A percentile compares a stretch with the other conserved stretches of the same genome.
phyloP scores from a whole-genome alignment of 2,797 vertebrate genomes.

The Falco columbarius region DNA sequence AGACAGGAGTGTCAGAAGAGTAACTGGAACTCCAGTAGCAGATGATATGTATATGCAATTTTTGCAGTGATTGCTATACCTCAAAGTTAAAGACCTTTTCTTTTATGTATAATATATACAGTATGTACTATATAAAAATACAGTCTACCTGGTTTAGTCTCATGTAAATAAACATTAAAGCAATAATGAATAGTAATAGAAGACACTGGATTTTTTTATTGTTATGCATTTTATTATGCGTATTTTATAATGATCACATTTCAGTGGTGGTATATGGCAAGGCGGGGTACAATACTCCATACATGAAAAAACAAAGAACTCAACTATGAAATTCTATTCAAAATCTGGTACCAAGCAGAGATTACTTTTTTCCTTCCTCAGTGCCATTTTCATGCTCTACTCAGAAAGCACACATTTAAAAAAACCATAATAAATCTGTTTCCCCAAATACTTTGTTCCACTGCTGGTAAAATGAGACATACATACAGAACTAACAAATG shows the following conservation, averaged over 20 bases:
- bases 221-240: background rate
- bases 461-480: background rate
- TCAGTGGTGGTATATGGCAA: background rate
- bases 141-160: background rate
- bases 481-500: background rate
- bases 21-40: background rate
- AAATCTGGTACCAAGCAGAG: background rate
- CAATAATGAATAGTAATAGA: background rate
- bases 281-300: background rate
- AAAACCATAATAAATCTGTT: background rate
- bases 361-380: background rate
- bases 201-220: background rate
- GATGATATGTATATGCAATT: background rate
- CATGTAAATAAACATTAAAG: background rate
- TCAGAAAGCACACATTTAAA: background rate
- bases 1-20: background rate
- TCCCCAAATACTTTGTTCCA: background rate
- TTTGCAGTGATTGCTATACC: background rate
- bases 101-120: background rate
- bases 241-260: background rate
- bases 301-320: constrained; percentile 15
- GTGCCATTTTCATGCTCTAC: background rate
- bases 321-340: constrained; percentile 2
- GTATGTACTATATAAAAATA: background rate
- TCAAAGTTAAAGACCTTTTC: background rate